Base-by-base conservation (phyloP, 2,113 vertebrate species). In the Sitta europaea region DNA sequence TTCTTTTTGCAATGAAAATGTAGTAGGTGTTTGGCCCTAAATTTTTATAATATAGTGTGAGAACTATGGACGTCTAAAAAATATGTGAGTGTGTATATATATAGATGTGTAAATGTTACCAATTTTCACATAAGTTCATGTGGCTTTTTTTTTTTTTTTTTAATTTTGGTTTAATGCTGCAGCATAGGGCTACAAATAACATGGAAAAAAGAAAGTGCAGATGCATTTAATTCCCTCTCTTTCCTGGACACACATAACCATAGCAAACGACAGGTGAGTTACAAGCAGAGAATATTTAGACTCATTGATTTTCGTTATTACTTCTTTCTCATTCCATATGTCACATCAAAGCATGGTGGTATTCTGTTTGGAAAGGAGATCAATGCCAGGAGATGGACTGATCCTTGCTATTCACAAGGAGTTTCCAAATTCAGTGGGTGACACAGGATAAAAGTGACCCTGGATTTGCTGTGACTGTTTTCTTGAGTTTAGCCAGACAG, bases 221-320 rank as follows among this genome's bases (percentile, higher is more conserved):
- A 38, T 80, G 55, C 45, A 40, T 88, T 90, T 66, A 76, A 94
- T 55, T 54, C 58, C 33, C 10, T 58, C 23, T 77, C 10, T 67
- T 50, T 73, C 45, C 53, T 90, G 54, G 54, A 7, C 38, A 47
- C 45, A n/a, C 24, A 40, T 27, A 77, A 77, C 43, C 55, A 23
- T 5, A 86, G 92, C 3, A 6, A 81, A 87, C n/a, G 20, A 96
- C 94, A 97, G 97, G 96, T 95, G 93, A 94, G 95, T 94, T 97
- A 91, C 70, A 88, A 94, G 94, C 85, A 71, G 94, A 94, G 97
- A 97, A 95, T 97, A 95, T 97, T 97, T 97, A 97, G 96, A 96
- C 92, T 92, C 94, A 97, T 97, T 98, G 98, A 98, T 98, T 98
- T 98, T 96, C 94, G 76, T 97, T 97, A 97, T 97, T 97, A 92